Percentiles rank a stretch among this genome's conserved stretches.
These are phyloP conservation scores for Melipona quadrifasciata DNA, from an alignment of 1,140 invertebrate species.

Conservation along the genomic window DNA sequence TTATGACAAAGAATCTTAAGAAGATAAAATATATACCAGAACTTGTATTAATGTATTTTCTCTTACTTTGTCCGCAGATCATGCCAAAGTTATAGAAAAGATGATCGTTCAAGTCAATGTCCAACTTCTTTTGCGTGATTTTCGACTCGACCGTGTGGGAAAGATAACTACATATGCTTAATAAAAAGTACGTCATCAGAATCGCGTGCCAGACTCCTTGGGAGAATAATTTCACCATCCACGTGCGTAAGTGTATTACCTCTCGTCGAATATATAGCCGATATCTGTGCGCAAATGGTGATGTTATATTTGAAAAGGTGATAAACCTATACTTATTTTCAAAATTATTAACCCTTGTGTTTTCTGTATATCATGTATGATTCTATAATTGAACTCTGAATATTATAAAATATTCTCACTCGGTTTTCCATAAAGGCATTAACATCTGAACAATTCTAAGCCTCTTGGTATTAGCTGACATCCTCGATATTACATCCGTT, in stretches of 20 bases:
- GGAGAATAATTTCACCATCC: constrained; percentile 58
- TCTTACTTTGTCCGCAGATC: constrained; percentile 47
- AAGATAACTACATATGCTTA: constrained; percentile 26
- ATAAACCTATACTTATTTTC: too few species aligned
- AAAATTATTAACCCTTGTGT: too few species aligned
- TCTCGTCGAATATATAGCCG: background rate
- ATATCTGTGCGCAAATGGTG: background rate
- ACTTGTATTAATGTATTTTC: too few species aligned
- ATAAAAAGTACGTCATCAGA: background rate
- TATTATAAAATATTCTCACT: constrained; percentile 65
- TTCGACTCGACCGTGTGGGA: background rate
- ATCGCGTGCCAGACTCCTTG: constrained; percentile 64
- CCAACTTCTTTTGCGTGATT: background rate
- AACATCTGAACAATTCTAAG: background rate
- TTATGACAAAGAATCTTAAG: background rate
- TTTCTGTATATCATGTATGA: too few species aligned
- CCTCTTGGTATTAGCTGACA: background rate
- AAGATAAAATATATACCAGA: background rate
- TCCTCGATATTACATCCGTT: constrained; percentile 59
- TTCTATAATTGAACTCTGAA: too few species aligned
- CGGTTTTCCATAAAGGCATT: constrained; percentile 36
- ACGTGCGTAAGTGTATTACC: constrained; percentile 42
- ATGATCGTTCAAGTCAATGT: background rate
- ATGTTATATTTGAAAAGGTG: constrained; percentile 52
- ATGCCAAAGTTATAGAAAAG: constrained; percentile 41